Evolutionary conservation across 2,113 vertebrate genomes (phyloP).

Genomic region (Aleadryas rufinucha): DNA sequence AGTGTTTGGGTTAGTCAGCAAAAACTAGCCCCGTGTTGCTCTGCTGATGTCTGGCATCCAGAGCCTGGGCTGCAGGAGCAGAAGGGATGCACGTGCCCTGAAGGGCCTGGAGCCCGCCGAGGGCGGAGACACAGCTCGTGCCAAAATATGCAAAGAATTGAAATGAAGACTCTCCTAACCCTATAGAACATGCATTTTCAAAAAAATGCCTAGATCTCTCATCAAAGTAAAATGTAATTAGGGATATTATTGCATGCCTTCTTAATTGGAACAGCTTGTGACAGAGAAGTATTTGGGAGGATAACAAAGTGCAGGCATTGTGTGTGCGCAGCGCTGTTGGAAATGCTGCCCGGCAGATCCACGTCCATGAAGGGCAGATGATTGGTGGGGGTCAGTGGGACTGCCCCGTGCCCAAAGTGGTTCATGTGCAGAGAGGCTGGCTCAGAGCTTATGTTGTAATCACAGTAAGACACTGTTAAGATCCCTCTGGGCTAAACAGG

Average conservation of each 20-base stretch:
- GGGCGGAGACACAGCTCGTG: background rate
- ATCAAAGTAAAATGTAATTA: conserved; percentile 63
- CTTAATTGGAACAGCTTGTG: conserved; percentile 59
- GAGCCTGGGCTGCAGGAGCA: background rate
- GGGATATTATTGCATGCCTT: conserved; percentile 44
- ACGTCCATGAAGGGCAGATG: accelerated
- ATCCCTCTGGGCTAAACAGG: background rate
- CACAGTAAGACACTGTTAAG: background rate
- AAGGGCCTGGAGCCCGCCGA: background rate
- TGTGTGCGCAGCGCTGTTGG: background rate
- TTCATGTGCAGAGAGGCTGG: background rate
- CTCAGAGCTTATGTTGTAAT: background rate
- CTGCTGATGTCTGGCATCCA: background rate
- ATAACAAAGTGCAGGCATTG: background rate
- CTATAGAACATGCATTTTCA: background rate
- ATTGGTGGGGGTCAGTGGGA: background rate
- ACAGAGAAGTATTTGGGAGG: conserved; percentile 25
- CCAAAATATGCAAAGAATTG: conserved; percentile 59
- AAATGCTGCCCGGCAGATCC: background rate
- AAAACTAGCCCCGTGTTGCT: background rate
- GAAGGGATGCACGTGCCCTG: background rate
- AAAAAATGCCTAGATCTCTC: conserved; percentile 58
- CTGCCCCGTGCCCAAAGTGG: background rate
- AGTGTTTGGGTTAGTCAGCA: background rate
- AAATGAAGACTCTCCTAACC: conserved; percentile 19